Percentiles rank a stretch among this genome's conserved stretches.
phyloP scores from a whole-genome alignment of 2,888 invertebrate genomes.

The Lasioglossum villosulum region DNA sequence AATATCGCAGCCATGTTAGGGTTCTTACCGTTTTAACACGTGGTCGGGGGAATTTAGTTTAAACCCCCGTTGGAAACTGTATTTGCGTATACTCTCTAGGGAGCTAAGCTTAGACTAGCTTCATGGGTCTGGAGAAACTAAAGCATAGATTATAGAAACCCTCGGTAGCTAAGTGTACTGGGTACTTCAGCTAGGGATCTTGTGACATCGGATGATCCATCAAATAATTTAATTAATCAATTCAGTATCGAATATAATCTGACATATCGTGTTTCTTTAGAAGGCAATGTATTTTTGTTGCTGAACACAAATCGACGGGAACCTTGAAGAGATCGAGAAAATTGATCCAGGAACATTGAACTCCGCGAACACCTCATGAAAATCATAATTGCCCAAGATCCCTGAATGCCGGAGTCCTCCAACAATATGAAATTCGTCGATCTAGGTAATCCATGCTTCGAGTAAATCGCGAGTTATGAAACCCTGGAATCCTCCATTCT shows the following conservation, averaged over 20 bases:
- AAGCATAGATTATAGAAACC: neutral
- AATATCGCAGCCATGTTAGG: conserved; percentile 29
- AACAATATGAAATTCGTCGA: neutral
- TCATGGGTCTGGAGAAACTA: neutral
- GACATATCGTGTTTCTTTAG: neutral
- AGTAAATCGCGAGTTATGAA: neutral
- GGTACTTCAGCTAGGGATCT: neutral
- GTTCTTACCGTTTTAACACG: conserved; percentile 2
- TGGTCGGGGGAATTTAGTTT: neutral
- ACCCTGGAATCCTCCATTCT: neutral
- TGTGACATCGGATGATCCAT: neutral
- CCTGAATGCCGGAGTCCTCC: neutral
- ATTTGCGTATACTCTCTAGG: neutral
- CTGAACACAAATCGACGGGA: neutral
- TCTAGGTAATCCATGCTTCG: neutral
- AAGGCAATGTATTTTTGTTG: neutral
- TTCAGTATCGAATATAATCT: neutral
- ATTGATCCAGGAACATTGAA: neutral
- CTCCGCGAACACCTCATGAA: neutral
- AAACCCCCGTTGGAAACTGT: neutral
- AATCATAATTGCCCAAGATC: neutral
- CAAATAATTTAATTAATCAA: neutral
- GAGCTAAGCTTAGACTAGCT: neutral
- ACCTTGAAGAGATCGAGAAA: neutral
- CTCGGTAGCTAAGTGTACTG: neutral